Percentiles rank a stretch among this genome's conserved stretches.
phyloP scores from a whole-genome alignment of 2,113 vertebrate genomes.

The Alosa alosa region DNA sequence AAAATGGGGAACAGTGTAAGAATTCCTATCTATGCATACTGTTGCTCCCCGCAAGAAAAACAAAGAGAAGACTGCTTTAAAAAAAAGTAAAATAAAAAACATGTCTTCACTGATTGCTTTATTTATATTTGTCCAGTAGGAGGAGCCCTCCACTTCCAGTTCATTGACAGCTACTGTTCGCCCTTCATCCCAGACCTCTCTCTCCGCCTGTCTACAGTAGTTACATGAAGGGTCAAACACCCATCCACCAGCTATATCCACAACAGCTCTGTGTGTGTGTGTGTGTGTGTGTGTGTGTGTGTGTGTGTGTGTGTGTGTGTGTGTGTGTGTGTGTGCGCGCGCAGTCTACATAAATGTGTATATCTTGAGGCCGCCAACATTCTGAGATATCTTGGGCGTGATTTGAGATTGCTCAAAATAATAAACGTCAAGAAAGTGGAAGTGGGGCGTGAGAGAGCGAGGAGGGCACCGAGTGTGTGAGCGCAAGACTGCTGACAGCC shows the following conservation, averaged over 20 bases:
- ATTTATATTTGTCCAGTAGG: neutral
- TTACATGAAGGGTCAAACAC: neutral
- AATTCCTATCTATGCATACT: neutral
- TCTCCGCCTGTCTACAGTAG: conserved; percentile 6
- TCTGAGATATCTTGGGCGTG: neutral
- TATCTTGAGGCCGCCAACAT: neutral
- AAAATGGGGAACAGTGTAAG: neutral
- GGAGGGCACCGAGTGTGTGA: neutral
- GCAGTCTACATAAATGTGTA: neutral
- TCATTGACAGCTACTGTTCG: neutral
- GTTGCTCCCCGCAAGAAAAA: neutral
- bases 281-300: neutral
- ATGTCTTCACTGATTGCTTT: neutral
- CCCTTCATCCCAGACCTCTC: neutral
- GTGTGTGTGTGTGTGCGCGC: neutral
- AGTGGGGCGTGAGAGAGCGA: neutral
- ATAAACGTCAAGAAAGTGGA: neutral
- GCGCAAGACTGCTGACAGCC: neutral
- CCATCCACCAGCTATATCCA: neutral
- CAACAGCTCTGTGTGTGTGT: neutral
- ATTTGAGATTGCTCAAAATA: neutral
- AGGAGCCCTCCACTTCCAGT: neutral
- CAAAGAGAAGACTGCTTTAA: no score
- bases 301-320: neutral
- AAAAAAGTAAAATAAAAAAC: neutral